A percentile compares a stretch with the other conserved stretches of the same genome.
phyloP scores from a whole-genome alignment of 2,113 vertebrate genomes.

The Podarcis raffonei region DNA sequence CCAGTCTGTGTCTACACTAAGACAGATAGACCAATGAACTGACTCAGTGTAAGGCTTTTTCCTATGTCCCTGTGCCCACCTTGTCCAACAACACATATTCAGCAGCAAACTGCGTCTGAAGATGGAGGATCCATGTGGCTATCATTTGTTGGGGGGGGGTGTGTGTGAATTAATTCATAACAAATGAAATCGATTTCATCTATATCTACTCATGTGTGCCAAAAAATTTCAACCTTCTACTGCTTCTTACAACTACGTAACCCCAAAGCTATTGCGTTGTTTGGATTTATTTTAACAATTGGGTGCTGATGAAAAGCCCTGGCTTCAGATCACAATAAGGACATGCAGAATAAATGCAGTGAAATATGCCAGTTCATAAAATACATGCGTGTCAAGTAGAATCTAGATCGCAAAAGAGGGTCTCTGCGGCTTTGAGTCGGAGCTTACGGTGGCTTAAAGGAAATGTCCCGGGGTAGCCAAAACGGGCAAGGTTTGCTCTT shows the following conservation, averaged over 20 bases:
- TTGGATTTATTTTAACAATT: constrained; percentile 71
- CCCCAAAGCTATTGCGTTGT: constrained; percentile 66
- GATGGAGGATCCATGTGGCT: no score
- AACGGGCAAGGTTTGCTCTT: neutral
- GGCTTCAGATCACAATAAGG: constrained; percentile 58
- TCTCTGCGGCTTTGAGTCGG: neutral
- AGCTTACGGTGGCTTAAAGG: constrained; percentile 29
- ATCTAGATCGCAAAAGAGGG: constrained; percentile 30
- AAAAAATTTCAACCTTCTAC: constrained; percentile 45
- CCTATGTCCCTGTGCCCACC: no score
- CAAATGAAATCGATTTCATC: neutral
- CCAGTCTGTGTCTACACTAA: no score
- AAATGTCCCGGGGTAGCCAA: neutral
- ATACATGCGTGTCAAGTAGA: constrained; percentile 37
- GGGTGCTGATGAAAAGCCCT: constrained; percentile 69
- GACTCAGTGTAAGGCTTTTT: no score
- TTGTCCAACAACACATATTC: neutral
- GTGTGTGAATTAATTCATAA: neutral
- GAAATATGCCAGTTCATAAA: constrained; percentile 49
- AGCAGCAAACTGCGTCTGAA: no score
- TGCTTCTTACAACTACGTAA: constrained; percentile 64
- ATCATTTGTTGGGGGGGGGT: no score
- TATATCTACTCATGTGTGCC: constrained; percentile 5
- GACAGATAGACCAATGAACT: no score
- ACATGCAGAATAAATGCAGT: constrained; percentile 28